These are phyloP conservation scores for Drosophila willistoni DNA, from an alignment of 1,140 invertebrate species.

Conservation along the genomic window DNA sequence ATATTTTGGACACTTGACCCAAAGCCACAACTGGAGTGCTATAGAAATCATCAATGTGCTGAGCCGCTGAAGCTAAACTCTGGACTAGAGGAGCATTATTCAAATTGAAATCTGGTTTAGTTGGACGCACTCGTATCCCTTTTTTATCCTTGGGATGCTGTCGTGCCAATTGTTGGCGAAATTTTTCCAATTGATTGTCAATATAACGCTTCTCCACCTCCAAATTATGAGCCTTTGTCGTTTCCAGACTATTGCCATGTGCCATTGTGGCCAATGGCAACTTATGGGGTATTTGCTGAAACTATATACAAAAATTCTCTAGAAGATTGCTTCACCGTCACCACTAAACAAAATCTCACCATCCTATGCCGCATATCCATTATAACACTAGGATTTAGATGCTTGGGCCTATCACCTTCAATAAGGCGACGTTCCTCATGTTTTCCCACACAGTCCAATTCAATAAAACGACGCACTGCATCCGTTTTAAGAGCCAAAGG, in stretches of 20 bases:
- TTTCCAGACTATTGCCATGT: slow-evolving; percentile 49
- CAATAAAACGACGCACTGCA: slow-evolving; percentile 71
- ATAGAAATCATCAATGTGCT: slow-evolving; percentile 76
- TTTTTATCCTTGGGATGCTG: slow-evolving; percentile 45
- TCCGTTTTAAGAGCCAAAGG: slow-evolving; percentile 63
- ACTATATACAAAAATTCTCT: slow-evolving; percentile 38
- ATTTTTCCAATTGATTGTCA: slow-evolving; percentile 74
- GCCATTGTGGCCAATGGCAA: slow-evolving; percentile 66
- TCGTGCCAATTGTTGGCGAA: slow-evolving; percentile 73
- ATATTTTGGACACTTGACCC: slow-evolving; percentile 40
- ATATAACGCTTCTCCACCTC: slow-evolving; percentile 76
- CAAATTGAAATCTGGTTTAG: slow-evolving; percentile 65
- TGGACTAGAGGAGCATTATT: slow-evolving; percentile 61
- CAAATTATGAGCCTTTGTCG: slow-evolving; percentile 65
- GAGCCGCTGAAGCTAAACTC: slow-evolving; percentile 59
- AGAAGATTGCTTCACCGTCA: background rate
- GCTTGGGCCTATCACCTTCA: slow-evolving; percentile 58
- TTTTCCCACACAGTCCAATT: slow-evolving; percentile 66
- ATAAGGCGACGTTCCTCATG: slow-evolving; percentile 56
- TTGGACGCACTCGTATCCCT: slow-evolving; percentile 45
- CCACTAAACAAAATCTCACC: slow-evolving; percentile 41
- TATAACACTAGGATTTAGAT: slow-evolving; percentile 68
- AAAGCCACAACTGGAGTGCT: slow-evolving; percentile 66
- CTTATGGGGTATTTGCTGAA: slow-evolving; percentile 66
- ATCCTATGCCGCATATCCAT: slow-evolving; percentile 82